Percentiles rank a stretch among this genome's conserved stretches.
Conservation (phyloP, 2,113 vertebrate genomes). For the Hippocampus mohnikei region DNA sequence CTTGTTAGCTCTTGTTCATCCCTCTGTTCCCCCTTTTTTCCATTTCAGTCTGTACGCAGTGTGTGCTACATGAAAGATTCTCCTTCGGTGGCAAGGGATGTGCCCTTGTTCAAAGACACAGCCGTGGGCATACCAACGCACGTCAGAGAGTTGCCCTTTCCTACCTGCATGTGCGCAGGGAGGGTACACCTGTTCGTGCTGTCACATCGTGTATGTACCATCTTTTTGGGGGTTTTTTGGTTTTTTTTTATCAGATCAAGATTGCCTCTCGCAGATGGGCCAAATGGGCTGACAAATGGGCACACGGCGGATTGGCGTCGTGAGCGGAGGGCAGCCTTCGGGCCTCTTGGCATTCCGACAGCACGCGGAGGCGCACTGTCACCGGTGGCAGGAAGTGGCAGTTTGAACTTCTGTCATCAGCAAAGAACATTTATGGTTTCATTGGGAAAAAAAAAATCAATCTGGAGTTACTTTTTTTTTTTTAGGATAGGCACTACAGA, state of each 20-base stretch:
- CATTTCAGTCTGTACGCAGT: background rate
- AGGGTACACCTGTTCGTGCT: constrained; percentile 28
- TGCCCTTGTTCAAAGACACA: constrained; percentile 48
- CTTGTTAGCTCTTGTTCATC: constrained; percentile 5
- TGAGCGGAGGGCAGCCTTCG: constrained; percentile 15
- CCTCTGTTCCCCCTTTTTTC: background rate
- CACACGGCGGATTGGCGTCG: constrained; percentile 16
- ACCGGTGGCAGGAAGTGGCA: background rate
- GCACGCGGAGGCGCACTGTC: constrained; percentile 9
- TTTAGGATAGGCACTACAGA: too few species aligned
- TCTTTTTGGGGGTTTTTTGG: background rate
- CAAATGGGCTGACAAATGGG: background rate
- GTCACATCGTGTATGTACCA: background rate
- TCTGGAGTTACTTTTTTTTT: too few species aligned
- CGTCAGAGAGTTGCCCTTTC: constrained; percentile 33
- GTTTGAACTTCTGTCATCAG: background rate
- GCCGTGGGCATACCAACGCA: constrained; percentile 39
- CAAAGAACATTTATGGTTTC: background rate
- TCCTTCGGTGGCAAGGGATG: constrained; percentile 18
- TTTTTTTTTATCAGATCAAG: background rate
- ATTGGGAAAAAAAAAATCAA: background rate
- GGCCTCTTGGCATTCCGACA: constrained; percentile 22
- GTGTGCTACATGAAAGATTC: constrained; percentile 31
- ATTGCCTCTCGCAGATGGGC: background rate
- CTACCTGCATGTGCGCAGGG: constrained; percentile 21